Conservation (phyloP, 2,113 vertebrate genomes). For the Oreocharis arfaki region DNA sequence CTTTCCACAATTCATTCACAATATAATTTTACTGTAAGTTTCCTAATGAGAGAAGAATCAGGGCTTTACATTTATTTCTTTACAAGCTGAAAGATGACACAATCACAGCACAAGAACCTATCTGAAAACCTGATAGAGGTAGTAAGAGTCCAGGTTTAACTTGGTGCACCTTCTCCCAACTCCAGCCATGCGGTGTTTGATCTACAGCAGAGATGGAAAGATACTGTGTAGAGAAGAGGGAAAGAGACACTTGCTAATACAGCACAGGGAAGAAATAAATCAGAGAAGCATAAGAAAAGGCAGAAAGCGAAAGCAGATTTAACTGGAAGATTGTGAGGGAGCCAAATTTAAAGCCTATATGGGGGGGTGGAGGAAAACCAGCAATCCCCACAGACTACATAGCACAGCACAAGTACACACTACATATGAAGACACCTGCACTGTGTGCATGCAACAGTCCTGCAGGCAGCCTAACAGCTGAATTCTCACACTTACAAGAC, state of each 20-base stretch:
- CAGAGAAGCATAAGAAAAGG: not conserved
- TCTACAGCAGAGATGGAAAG: not conserved
- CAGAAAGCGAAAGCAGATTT: not conserved
- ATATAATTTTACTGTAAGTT: not conserved
- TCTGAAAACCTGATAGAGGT: not conserved
- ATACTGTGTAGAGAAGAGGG: rapidly evolving
- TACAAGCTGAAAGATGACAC: not conserved
- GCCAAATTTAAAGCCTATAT: not conserved
- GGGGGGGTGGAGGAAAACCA: not conserved
- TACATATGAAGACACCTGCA: not conserved
- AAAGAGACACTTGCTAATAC: not conserved
- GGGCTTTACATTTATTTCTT: not conserved
- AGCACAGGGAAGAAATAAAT: not conserved
- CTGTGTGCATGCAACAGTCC: rapidly evolving
- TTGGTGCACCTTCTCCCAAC: not conserved
- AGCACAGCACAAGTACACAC: not conserved
- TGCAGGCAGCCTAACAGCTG: rapidly evolving
- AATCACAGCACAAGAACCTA: not conserved
- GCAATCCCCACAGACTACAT: not conserved
- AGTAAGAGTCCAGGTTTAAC: not conserved
- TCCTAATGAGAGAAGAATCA: not conserved
- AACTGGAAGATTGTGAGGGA: not conserved
- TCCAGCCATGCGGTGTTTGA: rapidly evolving
- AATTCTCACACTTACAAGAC: not conserved
- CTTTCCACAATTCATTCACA: not conserved